Base-by-base conservation (phyloP, 1,140 invertebrate species). In the Acarapis woodi region DNA sequence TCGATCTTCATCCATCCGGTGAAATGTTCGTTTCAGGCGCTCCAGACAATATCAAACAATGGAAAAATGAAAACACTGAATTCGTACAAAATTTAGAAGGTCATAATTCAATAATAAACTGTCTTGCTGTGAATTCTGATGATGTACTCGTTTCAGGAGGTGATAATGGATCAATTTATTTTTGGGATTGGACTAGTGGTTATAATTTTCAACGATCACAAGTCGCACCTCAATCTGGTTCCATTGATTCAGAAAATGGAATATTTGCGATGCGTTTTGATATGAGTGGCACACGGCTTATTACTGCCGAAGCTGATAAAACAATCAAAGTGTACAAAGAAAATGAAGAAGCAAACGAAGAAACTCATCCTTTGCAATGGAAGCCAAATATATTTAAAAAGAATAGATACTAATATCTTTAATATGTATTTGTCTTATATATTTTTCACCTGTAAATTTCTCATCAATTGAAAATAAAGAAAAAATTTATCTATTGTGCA, bases 281-380 rank as follows among this genome's bases (percentile, higher is more conserved):
- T 55, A 71, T 79, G 39, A 85, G 79, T 39, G 83, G 85, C 26
- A 73, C 71, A 10, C 62, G 93, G 37, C 65, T 99, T 31, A 78
- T 97, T 37, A 93, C 88, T 2, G 78, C 78, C 4, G 93, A 99
- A 59, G 87, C 88, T 4, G 93, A 99, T 56, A 99, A 99, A 62
- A 96, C 87, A 0, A 87, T 99, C 42, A 99, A 99, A 66, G 75
- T 99, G 42, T 97, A 96, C 56, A 88, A 82, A 55, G 87, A 94
- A 60, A 88, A 99, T 59, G 79, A 90, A 19, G 67, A 70, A 35
- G 88, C 90, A 10, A 78, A 73, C 1, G 88, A 97, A 63, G 87
- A 97, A 55, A 70, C 67, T 0, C 82, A 97, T 67, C 90, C 93
- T 1, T 66, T 99, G 42, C 75, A 90, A 51, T 97, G 87, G 88